Conservation (phyloP, 2,113 vertebrate genomes). For the Rhizomys pruinosus region DNA sequence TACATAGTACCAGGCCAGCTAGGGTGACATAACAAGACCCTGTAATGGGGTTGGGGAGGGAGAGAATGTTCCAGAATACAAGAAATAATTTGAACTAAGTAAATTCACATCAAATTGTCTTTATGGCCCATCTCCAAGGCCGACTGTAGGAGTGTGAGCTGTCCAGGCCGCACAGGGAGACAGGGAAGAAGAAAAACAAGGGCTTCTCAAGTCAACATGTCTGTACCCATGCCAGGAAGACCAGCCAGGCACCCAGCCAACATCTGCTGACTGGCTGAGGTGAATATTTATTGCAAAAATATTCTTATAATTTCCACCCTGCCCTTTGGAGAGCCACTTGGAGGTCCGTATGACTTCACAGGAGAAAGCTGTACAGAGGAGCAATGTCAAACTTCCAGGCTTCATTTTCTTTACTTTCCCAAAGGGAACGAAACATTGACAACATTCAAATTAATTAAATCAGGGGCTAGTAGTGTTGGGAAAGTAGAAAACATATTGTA, state of each 20-base stretch:
- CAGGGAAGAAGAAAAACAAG: not conserved
- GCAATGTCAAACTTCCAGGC: not conserved
- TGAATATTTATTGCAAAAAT: slow-evolving; percentile 2
- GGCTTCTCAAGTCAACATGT: not conserved
- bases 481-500: not conserved
- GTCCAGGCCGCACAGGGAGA: not conserved
- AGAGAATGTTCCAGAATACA: not conserved
- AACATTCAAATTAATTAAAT: slow-evolving; percentile 1
- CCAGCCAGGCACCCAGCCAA: not conserved
- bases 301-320: not conserved
- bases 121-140: not conserved
- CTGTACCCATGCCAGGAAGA: not conserved
- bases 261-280: not conserved
- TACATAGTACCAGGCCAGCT: not conserved
- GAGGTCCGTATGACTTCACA: not conserved
- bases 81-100: not conserved
- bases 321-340: not conserved
- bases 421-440: not conserved
- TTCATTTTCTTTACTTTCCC: slow-evolving; percentile 27
- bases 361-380: not conserved
- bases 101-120: not conserved
- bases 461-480: not conserved
- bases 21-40: not conserved
- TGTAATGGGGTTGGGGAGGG: not conserved
- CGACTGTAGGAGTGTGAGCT: not conserved